These are phyloP conservation scores for Eueremaeus valkanovi DNA, from an alignment of 2,888 invertebrate species.

Conservation along the genomic window DNA sequence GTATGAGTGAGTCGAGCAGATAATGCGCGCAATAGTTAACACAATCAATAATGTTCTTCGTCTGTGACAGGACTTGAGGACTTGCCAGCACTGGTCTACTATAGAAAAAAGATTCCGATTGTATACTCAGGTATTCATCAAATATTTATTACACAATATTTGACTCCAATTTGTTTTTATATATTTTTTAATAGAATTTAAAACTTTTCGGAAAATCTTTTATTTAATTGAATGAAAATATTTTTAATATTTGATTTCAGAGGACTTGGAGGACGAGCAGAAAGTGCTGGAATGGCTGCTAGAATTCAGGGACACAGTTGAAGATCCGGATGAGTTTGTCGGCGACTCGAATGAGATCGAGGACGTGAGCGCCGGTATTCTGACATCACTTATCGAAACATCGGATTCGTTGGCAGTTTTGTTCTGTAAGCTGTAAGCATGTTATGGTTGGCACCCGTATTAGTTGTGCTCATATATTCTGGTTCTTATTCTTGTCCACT, in stretches of 20 bases:
- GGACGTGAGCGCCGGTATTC: constrained; percentile 84
- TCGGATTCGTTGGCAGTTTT: constrained; percentile 86
- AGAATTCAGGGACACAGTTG: constrained; percentile 85
- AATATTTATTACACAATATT: neutral
- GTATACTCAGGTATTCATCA: constrained; percentile 74
- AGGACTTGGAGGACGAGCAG: constrained; percentile 82
- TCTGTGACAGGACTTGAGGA: constrained; percentile 63
- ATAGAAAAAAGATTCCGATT: constrained; percentile 87
- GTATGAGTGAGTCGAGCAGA: neutral
- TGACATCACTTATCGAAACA: constrained; percentile 79
- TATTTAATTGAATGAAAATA: neutral
- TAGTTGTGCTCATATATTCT: neutral
- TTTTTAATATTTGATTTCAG: constrained; percentile 56
- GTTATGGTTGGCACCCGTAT: neutral
- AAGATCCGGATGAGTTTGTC: constrained; percentile 63
- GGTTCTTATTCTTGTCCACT: neutral
- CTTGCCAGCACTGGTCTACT: constrained; percentile 83
- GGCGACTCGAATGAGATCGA: constrained; percentile 69
- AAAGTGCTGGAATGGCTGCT: constrained; percentile 90
- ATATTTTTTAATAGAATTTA: neutral
- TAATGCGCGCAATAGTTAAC: neutral
- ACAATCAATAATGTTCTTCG: neutral
- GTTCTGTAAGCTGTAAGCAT: constrained; percentile 66
- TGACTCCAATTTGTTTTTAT: constrained; percentile 18
- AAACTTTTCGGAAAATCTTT: neutral